Evolutionary conservation across 2,888 invertebrate genomes (phyloP), one percentile per base, ranked within the genome.

Genomic region (Dicycla oo): DNA sequence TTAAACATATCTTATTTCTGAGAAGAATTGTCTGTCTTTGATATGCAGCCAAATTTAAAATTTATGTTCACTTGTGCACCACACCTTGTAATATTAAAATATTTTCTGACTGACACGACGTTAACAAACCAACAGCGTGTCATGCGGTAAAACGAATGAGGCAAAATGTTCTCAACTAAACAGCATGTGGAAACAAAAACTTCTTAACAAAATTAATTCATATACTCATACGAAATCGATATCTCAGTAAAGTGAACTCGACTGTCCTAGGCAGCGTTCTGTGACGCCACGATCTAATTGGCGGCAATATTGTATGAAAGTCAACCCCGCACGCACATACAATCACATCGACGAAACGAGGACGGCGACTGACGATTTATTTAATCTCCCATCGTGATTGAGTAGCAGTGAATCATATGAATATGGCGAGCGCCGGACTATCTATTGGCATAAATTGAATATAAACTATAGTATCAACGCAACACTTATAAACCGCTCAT

Each of bases 361-460:
- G 83, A 89, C 91, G 91, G 89, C 88, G 86, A 88, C 84, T 81
- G 86, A 84, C 88, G 88, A 90, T 91, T 91, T 90, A 94, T 93
- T 92, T 90, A 90, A 93, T 92, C 91, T 91, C 81, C 84, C 82
- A 86, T 79, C 75, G 80, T 88, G 89, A 92, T 90, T 91, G 89
- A 91, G 87, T 84, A 84, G 85, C 91, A 91, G 91, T 91, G 89
- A 92, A 92, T 92, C 90, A 91, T 88, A 86, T 87, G 84, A 88
- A 84, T 72, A 75, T 64, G 64, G 83, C 85, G 86, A 86, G 84
- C 86, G 82, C 74, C 79, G 78, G 78, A 76, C 87, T 82, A 86
- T 88, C 82, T 88, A 91, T 92, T 92, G 91, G 84, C 82, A 90
- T 86, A 88, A 91, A 94, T 92, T 93, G 91, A 93, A 92, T 90